Conservation (phyloP, 2,797 vertebrate species). For the Lutjanus argentimaculatus region DNA sequence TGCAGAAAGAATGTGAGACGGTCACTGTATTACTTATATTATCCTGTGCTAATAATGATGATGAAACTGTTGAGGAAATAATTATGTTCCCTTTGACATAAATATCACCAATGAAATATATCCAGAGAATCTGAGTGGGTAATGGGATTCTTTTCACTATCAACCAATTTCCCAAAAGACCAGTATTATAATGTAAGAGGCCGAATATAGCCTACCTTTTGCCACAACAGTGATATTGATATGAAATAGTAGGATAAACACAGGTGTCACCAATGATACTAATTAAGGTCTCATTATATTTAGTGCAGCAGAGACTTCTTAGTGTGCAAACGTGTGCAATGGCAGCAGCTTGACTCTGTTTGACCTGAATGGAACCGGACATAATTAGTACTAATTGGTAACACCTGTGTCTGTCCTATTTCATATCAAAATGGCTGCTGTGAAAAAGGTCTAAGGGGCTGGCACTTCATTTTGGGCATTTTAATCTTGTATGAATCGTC, state of each 20-base stretch:
- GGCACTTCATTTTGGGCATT: neutral
- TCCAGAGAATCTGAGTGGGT: neutral
- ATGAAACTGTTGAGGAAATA: neutral
- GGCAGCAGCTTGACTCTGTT: no score
- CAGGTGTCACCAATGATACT: no score
- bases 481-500: neutral
- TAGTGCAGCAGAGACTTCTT: no score
- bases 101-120: neutral
- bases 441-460: neutral
- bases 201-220: no score
- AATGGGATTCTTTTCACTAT: neutral
- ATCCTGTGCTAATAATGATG: neutral
- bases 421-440: no score
- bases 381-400: no score
- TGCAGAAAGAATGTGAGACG: conserved; percentile 6
- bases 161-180: neutral
- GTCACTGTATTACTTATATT: neutral
- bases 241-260: no score
- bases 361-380: no score
- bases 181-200: neutral
- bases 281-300: no score
- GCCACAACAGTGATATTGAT: no score
- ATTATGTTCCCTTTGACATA: neutral
- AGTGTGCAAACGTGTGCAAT: no score
- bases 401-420: no score